Evolutionary conservation across 2,888 invertebrate species (phyloP).

Genomic region (Cataglyphis rosenhaueri): DNA sequence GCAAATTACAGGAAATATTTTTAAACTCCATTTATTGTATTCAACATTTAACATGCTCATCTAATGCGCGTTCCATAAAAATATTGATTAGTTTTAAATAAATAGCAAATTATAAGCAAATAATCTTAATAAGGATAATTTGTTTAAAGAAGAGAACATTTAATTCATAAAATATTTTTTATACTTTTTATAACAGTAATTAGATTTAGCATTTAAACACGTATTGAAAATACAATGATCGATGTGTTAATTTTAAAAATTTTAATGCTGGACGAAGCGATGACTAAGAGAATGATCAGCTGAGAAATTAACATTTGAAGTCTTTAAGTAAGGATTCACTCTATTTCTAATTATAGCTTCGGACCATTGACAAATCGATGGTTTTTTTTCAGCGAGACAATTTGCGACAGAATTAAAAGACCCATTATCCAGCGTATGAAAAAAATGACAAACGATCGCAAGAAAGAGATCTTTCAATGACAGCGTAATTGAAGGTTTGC

Average conservation of each 20-base stretch:
- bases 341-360: conserved; percentile 37
- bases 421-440: neutral
- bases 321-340: conserved; percentile 7
- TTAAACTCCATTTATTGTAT: neutral
- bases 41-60: neutral
- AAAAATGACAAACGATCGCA: neutral
- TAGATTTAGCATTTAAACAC: neutral
- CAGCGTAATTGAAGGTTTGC: conserved; percentile 22
- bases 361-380: neutral
- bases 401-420: conserved; percentile 13
- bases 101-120: neutral
- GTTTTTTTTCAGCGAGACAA: conserved; percentile 12
- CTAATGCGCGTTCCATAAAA: neutral
- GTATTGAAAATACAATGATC: neutral
- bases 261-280: neutral
- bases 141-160: neutral
- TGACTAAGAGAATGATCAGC: neutral
- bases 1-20: conserved; percentile 8
- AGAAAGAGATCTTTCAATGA: conserved; percentile 6
- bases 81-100: neutral
- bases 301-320: conserved; percentile 26
- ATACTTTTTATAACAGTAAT: neutral
- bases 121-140: neutral
- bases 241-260: neutral
- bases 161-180: neutral